A percentile compares a stretch with the other conserved stretches of the same genome.
These are phyloP conservation scores for Caenorhabditis parvicauda DNA, from an alignment of 2,888 invertebrate species.

Conservation along the genomic window DNA sequence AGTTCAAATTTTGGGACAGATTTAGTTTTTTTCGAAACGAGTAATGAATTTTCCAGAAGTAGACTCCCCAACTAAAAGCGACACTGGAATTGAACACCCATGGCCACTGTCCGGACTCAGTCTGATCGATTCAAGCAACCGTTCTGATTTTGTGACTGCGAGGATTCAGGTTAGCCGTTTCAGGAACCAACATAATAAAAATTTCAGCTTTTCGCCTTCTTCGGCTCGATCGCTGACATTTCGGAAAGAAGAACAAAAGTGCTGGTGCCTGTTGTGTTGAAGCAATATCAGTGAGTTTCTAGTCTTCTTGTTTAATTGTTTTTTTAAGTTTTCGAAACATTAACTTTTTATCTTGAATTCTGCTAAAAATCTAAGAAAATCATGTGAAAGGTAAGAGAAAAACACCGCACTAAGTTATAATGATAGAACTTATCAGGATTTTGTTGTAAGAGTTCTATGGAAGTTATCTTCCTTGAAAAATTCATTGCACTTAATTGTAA, in stretches of 20 bases:
- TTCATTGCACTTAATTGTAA: no score
- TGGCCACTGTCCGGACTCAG: no score
- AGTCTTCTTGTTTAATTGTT: constrained; percentile 10
- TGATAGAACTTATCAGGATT: no score
- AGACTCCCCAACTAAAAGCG: background rate
- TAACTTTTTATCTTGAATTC: constrained; percentile 12
- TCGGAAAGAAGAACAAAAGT: constrained; percentile 80
- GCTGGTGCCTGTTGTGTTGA: constrained; percentile 77
- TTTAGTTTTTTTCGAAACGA: no score
- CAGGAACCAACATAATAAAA: no score
- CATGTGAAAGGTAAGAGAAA: constrained; percentile 40
- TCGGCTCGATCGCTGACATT: constrained; percentile 71
- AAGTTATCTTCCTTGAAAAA: no score
- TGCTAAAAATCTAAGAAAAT: constrained; percentile 8
- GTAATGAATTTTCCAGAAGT: constrained; percentile 22
- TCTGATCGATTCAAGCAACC: constrained; percentile 16
- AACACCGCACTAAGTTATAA: no score
- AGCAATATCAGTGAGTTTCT: constrained; percentile 74
- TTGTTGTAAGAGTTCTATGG: no score
- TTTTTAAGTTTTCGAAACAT: constrained; percentile 14
- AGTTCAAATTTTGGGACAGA: no score
- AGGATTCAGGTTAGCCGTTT: no score
- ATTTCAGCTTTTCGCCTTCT: constrained; percentile 30
- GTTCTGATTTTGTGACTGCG: constrained; percentile 28
- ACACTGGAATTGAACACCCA: constrained; percentile 4